These are phyloP conservation scores for Gasteruption jaculator DNA, from an alignment of 2,888 invertebrate genomes.

Conservation along the genomic window DNA sequence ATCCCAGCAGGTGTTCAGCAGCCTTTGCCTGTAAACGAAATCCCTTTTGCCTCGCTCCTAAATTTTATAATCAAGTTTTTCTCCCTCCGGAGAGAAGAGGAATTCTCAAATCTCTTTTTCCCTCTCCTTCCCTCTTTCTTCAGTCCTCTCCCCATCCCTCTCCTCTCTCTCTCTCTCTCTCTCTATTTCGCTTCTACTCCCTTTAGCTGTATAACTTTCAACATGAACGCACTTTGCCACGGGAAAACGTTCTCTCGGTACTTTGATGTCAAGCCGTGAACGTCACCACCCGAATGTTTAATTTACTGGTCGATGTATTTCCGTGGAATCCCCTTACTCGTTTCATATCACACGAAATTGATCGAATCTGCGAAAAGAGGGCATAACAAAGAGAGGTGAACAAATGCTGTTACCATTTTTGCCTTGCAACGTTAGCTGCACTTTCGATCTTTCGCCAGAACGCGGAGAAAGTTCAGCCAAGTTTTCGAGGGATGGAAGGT, in stretches of 20 bases:
- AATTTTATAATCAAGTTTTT: constrained; percentile 48
- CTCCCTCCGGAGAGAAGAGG: constrained; percentile 38
- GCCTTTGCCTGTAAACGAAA: too few relatives aligned
- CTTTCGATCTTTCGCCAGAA: too few relatives aligned
- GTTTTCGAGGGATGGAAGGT: constrained; percentile 21
- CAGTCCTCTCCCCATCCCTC: constrained; percentile 7
- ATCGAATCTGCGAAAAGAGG: too few relatives aligned
- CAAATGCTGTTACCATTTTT: too few relatives aligned
- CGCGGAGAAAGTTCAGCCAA: constrained; percentile 23
- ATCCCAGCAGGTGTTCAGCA: too few relatives aligned
- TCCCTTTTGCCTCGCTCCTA: constrained; percentile 43
- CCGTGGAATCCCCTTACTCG: too few relatives aligned
- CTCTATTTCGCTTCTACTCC: constrained; percentile 10
- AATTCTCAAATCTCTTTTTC: constrained; percentile 37
- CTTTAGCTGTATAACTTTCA: constrained; percentile 13
- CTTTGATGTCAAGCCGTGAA: constrained; percentile 44
- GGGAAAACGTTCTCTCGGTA: constrained; percentile 23
- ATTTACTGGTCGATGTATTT: constrained; percentile 46
- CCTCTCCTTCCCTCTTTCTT: not conserved
- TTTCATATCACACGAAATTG: too few relatives aligned
- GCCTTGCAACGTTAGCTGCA: too few relatives aligned
- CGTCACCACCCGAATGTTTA: constrained; percentile 43
- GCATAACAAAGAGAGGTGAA: too few relatives aligned
- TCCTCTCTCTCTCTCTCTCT: constrained; percentile 1
- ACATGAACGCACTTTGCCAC: not conserved